Evolutionary conservation across 2,113 vertebrate species (phyloP).

Genomic region (Corythornis vintsioides): DNA sequence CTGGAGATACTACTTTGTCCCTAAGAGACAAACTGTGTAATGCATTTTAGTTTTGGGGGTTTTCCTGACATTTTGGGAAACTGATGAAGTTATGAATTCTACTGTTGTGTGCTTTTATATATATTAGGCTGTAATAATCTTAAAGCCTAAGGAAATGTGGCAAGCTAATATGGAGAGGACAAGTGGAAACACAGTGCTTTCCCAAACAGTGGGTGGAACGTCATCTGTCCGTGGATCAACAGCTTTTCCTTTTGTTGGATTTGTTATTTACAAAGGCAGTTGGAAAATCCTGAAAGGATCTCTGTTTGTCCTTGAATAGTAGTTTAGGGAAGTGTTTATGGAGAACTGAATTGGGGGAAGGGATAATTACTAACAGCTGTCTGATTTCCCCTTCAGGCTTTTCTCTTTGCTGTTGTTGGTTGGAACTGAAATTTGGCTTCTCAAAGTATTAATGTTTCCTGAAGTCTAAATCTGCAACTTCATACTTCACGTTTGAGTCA

Average conservation of each 20-base stretch:
- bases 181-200: background rate
- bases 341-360: background rate
- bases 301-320: background rate
- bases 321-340: background rate
- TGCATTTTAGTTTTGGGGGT: background rate
- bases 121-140: background rate
- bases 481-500: background rate
- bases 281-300: background rate
- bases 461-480: background rate
- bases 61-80: background rate
- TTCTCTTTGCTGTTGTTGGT: background rate
- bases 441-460: background rate
- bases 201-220: background rate
- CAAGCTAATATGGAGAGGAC: background rate
- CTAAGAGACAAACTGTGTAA: background rate
- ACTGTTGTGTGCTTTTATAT: background rate
- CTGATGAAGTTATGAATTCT: background rate
- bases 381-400: background rate
- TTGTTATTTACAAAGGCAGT: background rate
- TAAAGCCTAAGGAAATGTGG: background rate
- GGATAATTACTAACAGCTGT: background rate
- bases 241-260: background rate
- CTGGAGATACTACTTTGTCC: background rate
- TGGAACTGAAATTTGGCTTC: background rate
- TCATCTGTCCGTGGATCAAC: background rate